Conservation (phyloP, 2,888 invertebrate genomes). For the Herminia tarsipennalis region DNA sequence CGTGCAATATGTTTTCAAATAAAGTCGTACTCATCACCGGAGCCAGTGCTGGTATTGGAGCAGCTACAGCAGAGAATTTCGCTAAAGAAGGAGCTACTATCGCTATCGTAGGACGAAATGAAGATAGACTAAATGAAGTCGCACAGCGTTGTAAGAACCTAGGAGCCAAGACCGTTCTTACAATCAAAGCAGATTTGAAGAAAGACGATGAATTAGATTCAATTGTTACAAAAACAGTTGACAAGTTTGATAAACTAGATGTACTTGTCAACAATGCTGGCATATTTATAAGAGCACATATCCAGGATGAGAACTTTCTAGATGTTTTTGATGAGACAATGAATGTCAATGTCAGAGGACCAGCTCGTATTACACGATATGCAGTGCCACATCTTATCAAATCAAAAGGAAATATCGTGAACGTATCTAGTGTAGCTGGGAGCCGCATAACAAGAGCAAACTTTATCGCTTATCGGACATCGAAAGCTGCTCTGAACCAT, state of each 20-base stretch:
- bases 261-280: slow-evolving; percentile 27
- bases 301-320: slow-evolving; percentile 23
- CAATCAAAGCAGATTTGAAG: slow-evolving; percentile 22
- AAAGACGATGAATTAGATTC: slow-evolving; percentile 13
- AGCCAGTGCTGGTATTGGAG: slow-evolving; percentile 59
- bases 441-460: slow-evolving; percentile 83
- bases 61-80: slow-evolving; percentile 49
- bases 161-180: slow-evolving; percentile 27
- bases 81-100: slow-evolving; percentile 55
- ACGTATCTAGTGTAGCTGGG: slow-evolving; percentile 45
- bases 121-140: slow-evolving; percentile 45
- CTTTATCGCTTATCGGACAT: slow-evolving; percentile 66
- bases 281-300: slow-evolving; percentile 4
- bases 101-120: slow-evolving; percentile 53
- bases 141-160: slow-evolving; percentile 30
- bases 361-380: slow-evolving; percentile 36
- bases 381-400: slow-evolving; percentile 45
- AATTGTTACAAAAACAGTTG: slow-evolving; percentile 21
- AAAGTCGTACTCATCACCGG: slow-evolving; percentile 62
- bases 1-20: slow-evolving; percentile 28
- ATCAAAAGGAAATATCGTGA: slow-evolving; percentile 52
- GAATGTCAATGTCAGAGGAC: slow-evolving; percentile 43
- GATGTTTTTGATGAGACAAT: slow-evolving; percentile 37
- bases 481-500: slow-evolving; percentile 52
- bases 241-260: slow-evolving; percentile 25